phyloP scores from a whole-genome alignment of 2,888 invertebrate genomes.

The Tridacna crocea region DNA sequence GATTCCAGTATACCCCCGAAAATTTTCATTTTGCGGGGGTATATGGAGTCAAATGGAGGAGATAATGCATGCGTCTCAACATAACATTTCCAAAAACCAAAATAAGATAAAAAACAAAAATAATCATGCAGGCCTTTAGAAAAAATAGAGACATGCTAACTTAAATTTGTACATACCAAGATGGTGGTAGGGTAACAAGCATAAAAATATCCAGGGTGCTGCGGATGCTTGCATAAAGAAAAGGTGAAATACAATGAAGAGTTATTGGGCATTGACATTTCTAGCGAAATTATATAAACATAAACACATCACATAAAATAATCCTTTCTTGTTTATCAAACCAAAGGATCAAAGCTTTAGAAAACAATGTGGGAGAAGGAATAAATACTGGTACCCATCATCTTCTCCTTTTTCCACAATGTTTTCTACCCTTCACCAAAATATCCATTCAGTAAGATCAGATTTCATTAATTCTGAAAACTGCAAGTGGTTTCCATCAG shows the following conservation, averaged over 20 bases:
- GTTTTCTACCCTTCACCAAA: not conserved
- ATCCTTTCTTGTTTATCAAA: too few species aligned
- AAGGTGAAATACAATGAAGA: not conserved
- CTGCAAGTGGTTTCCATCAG: too few species aligned
- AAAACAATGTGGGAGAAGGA: not conserved
- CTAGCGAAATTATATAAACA: too few species aligned
- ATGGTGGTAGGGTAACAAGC: slow-evolving; percentile 57
- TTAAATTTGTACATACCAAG: slow-evolving; percentile 43
- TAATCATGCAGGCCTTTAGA: not conserved
- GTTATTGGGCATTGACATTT: not conserved
- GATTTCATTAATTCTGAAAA: too few species aligned
- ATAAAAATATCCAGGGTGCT: slow-evolving; percentile 58
- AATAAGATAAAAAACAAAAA: not conserved
- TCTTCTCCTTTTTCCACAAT: not conserved
- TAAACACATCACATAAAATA: too few species aligned
- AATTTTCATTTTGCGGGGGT: too few species aligned
- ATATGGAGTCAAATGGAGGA: too few species aligned
- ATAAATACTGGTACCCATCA: not conserved
- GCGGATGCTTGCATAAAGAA: slow-evolving; percentile 36
- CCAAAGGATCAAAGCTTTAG: not conserved
- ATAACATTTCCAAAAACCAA: not conserved
- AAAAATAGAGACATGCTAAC: not conserved
- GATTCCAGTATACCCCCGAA: too few species aligned
- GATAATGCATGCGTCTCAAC: too few species aligned
- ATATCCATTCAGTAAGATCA: too few species aligned